Percentiles rank a stretch among this genome's conserved stretches.
Evolutionary conservation across 2,113 vertebrate species (phyloP).

Genomic region (Cebidichthys violaceus): DNA sequence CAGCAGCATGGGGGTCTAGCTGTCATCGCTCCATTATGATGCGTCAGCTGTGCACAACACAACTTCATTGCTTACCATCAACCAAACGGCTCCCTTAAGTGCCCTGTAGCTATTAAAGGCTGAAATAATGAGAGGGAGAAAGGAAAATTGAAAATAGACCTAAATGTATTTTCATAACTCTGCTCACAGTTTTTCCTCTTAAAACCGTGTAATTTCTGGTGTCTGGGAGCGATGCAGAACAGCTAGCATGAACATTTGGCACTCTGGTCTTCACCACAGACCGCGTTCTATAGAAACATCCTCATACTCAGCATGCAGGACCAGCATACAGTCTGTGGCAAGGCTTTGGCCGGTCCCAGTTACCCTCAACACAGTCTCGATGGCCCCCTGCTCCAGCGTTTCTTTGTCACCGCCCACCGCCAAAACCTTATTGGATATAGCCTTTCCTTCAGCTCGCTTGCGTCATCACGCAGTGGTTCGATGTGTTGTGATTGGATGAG

Average conservation of each 20-base stretch:
- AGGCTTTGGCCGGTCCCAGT: constrained; percentile 33
- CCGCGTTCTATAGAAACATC: constrained; percentile 55
- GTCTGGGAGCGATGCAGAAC: constrained; percentile 57
- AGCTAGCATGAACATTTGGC: constrained; percentile 63
- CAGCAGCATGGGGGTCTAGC: constrained; percentile 59
- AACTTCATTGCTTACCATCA: constrained; percentile 55
- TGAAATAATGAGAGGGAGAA: constrained; percentile 63
- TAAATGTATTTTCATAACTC: constrained; percentile 69
- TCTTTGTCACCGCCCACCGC: constrained; percentile 37
- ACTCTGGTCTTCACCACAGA: constrained; percentile 55
- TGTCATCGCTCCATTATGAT: constrained; percentile 68
- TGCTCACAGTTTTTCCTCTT: constrained; percentile 62
- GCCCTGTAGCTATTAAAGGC: constrained; percentile 48
- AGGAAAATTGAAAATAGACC: constrained; percentile 69
- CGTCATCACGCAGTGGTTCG: constrained; percentile 57
- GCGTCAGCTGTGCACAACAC: constrained; percentile 71
- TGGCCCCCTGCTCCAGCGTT: constrained; percentile 9
- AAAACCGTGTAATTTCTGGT: constrained; percentile 74
- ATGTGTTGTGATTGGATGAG: constrained; percentile 63
- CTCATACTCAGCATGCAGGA: constrained; percentile 43
- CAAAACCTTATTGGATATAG: constrained; percentile 46
- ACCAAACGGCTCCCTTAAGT: constrained; percentile 40
- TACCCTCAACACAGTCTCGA: constrained; percentile 23
- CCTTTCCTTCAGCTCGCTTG: constrained; percentile 31
- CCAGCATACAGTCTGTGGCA: constrained; percentile 48